phyloP scores from a whole-genome alignment of 2,113 vertebrate species.

The Lonchura striata region DNA sequence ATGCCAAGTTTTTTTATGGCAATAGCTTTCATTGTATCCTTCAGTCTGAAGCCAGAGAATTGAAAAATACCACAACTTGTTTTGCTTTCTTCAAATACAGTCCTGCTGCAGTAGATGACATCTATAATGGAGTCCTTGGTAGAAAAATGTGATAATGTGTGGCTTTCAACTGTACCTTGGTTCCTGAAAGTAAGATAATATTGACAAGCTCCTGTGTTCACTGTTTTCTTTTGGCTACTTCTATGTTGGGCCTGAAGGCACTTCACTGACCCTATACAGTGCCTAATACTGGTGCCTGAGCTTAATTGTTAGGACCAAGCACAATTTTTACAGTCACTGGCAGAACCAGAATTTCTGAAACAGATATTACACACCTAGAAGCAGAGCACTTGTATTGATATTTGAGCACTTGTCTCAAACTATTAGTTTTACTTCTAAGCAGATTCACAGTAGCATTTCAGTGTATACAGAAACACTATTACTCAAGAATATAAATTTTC shows the following conservation, averaged over 20 bases:
- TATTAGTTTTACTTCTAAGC: not conserved
- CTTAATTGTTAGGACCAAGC: not conserved
- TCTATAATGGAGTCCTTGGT: not conserved
- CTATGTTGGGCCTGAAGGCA: not conserved
- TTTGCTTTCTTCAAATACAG: not conserved
- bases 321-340: not conserved
- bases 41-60: not conserved
- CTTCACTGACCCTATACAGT: not conserved
- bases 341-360: not conserved
- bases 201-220: not conserved
- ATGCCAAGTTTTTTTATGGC: not conserved
- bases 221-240: not conserved
- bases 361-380: not conserved
- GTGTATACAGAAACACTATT: not conserved
- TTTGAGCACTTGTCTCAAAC: not conserved
- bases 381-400: not conserved
- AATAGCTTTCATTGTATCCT: not conserved
- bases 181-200: not conserved
- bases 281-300: not conserved
- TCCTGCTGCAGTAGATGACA: not conserved
- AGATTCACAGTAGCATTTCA: not conserved
- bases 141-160: not conserved
- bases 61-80: not conserved
- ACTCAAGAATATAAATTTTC: not conserved
- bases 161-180: not conserved